Evolutionary conservation across 2,113 vertebrate genomes (phyloP).

Genomic region (Triplophysa siluroides): DNA sequence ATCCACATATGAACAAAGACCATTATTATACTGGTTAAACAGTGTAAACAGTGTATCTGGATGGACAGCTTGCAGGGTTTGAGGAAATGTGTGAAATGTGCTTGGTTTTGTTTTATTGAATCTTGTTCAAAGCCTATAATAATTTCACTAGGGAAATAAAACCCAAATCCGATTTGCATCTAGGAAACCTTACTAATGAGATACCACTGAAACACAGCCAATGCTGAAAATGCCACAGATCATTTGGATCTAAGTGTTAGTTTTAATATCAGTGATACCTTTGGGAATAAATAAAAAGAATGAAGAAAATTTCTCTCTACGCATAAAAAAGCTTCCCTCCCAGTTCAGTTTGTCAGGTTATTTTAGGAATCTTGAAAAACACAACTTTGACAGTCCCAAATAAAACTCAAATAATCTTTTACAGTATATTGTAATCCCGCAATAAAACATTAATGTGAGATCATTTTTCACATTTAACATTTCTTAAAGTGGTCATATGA

Average conservation of each 20-base stretch:
- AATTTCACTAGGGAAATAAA: background rate
- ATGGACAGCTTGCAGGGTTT: background rate
- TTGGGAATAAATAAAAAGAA: background rate
- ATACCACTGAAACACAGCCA: background rate
- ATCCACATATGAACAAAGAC: too few species aligned
- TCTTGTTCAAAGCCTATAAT: slow-evolving; percentile 7
- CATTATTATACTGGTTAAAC: background rate
- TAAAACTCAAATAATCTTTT: too few species aligned
- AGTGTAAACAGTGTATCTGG: background rate
- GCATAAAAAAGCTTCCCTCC: background rate
- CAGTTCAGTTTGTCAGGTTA: background rate
- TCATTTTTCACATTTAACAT: background rate
- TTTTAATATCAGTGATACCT: slow-evolving; percentile 1
- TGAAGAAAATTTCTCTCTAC: background rate
- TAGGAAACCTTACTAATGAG: background rate
- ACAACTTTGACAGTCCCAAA: background rate
- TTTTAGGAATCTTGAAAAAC: background rate
- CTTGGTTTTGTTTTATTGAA: background rate
- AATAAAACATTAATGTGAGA: background rate
- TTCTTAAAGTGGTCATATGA: too few species aligned
- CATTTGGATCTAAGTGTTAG: background rate
- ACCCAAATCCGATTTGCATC: background rate
- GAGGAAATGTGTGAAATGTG: background rate
- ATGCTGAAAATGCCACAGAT: background rate
- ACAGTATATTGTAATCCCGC: background rate